Evolutionary conservation across 1,140 invertebrate species (phyloP), one percentile per base, ranked within the genome.

Genomic region (Bombus confusus): DNA sequence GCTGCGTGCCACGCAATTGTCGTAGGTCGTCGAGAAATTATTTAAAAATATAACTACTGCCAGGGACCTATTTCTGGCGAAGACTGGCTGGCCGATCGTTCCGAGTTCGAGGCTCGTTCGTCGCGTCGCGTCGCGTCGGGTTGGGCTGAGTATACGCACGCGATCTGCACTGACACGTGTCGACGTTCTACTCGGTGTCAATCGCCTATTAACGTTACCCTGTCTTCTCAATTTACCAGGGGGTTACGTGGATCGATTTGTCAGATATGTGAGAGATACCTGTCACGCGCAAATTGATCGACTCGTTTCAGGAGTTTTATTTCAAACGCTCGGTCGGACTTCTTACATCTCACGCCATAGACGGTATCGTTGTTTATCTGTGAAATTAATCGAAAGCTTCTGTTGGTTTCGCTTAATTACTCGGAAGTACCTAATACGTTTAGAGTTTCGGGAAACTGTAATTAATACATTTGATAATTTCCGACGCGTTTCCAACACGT

Each of bases 21-120:
- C 86, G 83, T 87, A 87, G 86, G 86, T 85, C 86, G 83, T 87
- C 76, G 72, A 62, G 76, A 80, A 85, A 87, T 87, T 74, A 69
- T 87, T 85, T 87, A 85, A 85, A 87, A 87, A 87, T 80, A 85
- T 59, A 59, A 69, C 77, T 64, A 28, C 62, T 13, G 47, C 52
- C 52, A 57, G 37, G 66, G 13, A 62, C 66, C 80, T 86, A 86
- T 86, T 86, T 86, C 85, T 76, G 85, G 37, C 80, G 10, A 68
- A 66, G 75, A 87, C 47, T 41, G 75, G 75, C 82, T 22, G 41
- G 39, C 76, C n/a, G 57, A n/a, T 72, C 66, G 47, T 71, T 37
- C 31, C 72, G 71, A n/a, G 57, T 47, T 41, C 34, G 68, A 41
- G 83, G n/a, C 52, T 74, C n/a, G 8, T 74, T 68, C 47, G 37